Conservation (phyloP, 2,888 invertebrate species). For the Tetropium fuscum region DNA sequence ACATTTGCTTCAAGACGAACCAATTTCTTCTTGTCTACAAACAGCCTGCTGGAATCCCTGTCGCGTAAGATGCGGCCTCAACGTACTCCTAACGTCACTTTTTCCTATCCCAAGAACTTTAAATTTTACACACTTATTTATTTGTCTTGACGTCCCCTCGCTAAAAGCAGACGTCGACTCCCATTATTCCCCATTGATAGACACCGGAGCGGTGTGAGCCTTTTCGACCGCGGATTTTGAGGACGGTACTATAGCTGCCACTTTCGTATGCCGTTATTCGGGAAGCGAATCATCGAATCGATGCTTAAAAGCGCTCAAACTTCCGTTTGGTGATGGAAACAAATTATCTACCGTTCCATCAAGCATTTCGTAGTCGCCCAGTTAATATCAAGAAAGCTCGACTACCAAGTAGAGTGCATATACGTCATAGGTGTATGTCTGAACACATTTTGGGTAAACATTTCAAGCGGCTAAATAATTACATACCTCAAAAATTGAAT, state of each 20-base stretch:
- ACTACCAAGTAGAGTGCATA: no score
- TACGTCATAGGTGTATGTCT: no score
- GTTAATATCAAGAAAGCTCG: no score
- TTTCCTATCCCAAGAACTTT: conserved; percentile 7
- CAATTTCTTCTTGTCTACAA: no score
- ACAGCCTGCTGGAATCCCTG: no score
- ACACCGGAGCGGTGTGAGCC: conserved; percentile 14
- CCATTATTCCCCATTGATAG: conserved; percentile 39
- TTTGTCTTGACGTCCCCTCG: conserved; percentile 28
- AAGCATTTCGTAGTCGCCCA: no score
- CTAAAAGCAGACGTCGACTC: conserved; percentile 43
- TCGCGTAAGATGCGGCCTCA: no score
- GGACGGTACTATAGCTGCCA: conserved; percentile 11
- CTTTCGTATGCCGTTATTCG: conserved; percentile 12
- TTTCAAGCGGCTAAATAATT: no score
- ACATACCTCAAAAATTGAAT: no score
- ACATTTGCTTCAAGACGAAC: no score
- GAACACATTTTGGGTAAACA: no score
- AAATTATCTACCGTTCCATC: conserved; percentile 24
- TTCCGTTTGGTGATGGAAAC: conserved; percentile 30
- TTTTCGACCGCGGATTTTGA: conserved; percentile 2
- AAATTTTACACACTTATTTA: conserved; percentile 20
- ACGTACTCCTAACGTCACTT: neutral
- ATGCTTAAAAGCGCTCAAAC: conserved; percentile 22
- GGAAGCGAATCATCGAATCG: conserved; percentile 25